Conservation (phyloP, 1,140 invertebrate genomes). For the Drosophila sechellia region DNA sequence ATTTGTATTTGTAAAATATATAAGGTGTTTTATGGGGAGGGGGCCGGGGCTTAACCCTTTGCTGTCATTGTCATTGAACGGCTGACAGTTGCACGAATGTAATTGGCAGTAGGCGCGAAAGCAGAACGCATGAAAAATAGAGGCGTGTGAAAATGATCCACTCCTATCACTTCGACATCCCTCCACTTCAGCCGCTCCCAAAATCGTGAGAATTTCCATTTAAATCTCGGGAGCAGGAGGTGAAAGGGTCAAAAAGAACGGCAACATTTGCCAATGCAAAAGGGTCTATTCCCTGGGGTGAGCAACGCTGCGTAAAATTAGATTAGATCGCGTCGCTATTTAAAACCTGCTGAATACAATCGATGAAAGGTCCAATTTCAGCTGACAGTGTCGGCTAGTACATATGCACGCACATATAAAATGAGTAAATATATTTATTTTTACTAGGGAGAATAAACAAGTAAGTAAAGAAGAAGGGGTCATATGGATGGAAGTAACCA, state of each 20-base stretch:
- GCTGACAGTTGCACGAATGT: slow-evolving; percentile 60
- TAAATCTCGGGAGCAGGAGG: slow-evolving; percentile 22
- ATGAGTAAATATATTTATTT: not conserved
- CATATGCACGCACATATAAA: not conserved
- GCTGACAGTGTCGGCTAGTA: not conserved
- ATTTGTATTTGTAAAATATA: not conserved
- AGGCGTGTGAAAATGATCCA: slow-evolving; percentile 63
- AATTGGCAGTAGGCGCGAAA: slow-evolving; percentile 64
- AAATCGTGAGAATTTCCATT: slow-evolving; percentile 45
- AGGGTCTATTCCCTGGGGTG: slow-evolving; percentile 23
- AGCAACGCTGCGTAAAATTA: slow-evolving; percentile 43
- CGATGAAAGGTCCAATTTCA: slow-evolving; percentile 31
- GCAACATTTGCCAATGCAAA: slow-evolving; percentile 2
- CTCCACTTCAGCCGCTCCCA: not conserved
- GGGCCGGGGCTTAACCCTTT: slow-evolving; percentile 35
- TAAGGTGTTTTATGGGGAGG: not conserved
- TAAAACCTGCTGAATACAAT: not conserved
- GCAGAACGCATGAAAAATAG: slow-evolving; percentile 61
- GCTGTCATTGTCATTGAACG: slow-evolving; percentile 61
- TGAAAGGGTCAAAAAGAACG: not conserved
- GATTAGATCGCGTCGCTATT: slow-evolving; percentile 24
- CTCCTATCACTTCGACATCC: slow-evolving; percentile 25
- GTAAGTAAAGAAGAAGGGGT: too few species aligned
- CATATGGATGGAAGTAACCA: not conserved
- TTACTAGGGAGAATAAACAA: too few species aligned